phyloP scores from a whole-genome alignment of 2,113 vertebrate species.

The Rousettus leschenaultii region DNA sequence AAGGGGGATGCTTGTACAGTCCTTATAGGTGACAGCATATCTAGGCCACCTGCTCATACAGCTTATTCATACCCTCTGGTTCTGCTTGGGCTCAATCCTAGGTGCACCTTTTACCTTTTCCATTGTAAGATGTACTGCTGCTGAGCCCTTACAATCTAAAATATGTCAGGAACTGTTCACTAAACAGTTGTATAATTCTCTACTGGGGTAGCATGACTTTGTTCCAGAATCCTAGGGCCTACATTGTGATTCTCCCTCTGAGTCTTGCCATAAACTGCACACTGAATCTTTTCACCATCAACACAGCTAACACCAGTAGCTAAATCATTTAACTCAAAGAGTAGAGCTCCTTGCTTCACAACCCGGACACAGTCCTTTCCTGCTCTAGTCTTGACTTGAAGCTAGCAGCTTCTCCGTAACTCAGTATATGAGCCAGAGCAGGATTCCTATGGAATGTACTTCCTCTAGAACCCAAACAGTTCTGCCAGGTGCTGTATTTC shows the following conservation, averaged over 20 bases:
- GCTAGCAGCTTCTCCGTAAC: not conserved
- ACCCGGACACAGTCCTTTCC: not conserved
- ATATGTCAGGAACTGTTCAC: not conserved
- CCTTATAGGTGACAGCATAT: not conserved
- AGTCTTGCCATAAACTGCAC: not conserved
- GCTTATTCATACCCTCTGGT: not conserved
- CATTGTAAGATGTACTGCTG: not conserved
- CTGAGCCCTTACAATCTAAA: not conserved
- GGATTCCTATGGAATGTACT: not conserved
- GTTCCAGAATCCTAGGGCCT: not conserved
- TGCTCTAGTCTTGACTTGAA: not conserved
- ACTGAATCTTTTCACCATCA: not conserved
- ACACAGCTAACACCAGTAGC: not conserved
- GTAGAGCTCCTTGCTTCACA: not conserved
- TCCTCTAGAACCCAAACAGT: not conserved
- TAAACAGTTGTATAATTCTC: not conserved
- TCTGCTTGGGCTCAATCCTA: not conserved
- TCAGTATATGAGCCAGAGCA: not conserved
- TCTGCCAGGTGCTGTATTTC: not conserved
- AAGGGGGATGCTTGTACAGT: not conserved
- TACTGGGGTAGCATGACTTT: not conserved
- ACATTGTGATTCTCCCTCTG: not conserved
- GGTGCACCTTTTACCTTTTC: not conserved
- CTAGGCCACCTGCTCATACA: not conserved
- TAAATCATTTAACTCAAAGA: not conserved